phyloP scores from a whole-genome alignment of 1,140 invertebrate species.

The Mizuhopecten yessoensis region DNA sequence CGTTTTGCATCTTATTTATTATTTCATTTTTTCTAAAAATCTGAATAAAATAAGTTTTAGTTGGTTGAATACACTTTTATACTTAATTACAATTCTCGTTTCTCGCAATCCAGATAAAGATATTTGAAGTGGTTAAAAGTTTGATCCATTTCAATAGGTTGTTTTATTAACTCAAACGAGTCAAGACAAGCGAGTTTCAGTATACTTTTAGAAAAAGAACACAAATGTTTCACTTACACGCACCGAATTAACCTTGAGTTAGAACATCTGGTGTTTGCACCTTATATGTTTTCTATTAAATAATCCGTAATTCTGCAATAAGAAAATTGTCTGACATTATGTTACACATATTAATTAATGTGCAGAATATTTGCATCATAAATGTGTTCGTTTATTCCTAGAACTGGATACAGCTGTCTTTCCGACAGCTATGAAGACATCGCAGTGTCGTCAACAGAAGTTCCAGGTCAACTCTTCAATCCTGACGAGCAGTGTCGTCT shows the following conservation, averaged over 20 bases:
- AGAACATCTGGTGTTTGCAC: not conserved
- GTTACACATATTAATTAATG: not conserved
- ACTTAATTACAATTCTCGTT: too few relatives aligned
- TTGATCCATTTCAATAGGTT: too few relatives aligned
- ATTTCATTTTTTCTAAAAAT: too few relatives aligned
- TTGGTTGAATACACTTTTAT: too few relatives aligned
- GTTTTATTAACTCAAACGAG: too few relatives aligned
- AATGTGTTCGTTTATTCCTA: conserved; percentile 47
- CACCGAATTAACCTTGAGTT: not conserved
- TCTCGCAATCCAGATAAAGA: too few relatives aligned
- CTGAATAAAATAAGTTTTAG: too few relatives aligned
- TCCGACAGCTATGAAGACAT: conserved; percentile 50
- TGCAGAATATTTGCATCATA: not conserved
- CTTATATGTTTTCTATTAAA: not conserved
- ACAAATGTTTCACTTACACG: too few relatives aligned
- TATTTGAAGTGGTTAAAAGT: too few relatives aligned
- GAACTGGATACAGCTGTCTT: conserved; percentile 66
- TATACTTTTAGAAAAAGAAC: too few relatives aligned
- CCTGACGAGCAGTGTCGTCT: conserved; percentile 76
- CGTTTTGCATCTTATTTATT: too few relatives aligned
- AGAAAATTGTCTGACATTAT: not conserved
- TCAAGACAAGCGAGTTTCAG: too few relatives aligned
- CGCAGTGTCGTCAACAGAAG: conserved; percentile 47
- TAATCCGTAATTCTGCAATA: not conserved
- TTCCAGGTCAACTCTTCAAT: conserved; percentile 70